Evolutionary conservation across 2,113 vertebrate genomes (phyloP).

Genomic region (Progne subis): DNA sequence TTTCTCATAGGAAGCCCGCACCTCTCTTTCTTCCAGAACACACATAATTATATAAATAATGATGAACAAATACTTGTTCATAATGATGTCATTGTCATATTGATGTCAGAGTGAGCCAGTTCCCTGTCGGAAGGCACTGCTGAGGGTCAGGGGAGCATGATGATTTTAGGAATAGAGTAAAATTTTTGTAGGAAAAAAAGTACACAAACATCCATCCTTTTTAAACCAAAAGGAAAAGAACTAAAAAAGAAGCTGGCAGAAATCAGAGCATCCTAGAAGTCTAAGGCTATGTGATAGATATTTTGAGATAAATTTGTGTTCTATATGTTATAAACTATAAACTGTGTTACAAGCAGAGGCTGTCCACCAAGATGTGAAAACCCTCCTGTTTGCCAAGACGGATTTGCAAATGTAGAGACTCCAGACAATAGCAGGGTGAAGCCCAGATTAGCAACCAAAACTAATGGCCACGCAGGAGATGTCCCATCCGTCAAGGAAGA

Average conservation of each 20-base stretch:
- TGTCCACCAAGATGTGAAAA: too few relatives aligned
- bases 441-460: too few relatives aligned
- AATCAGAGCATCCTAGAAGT: not conserved
- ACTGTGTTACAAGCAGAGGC: too few relatives aligned
- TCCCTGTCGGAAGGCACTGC: not conserved
- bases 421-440: too few relatives aligned
- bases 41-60: not conserved
- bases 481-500: too few relatives aligned
- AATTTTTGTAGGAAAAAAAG: not conserved
- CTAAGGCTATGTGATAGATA: not conserved
- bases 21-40: not conserved
- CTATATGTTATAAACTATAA: too few relatives aligned
- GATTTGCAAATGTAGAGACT: too few relatives aligned
- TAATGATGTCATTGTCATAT: too few relatives aligned
- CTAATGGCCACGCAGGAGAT: too few relatives aligned
- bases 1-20: not conserved
- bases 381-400: too few relatives aligned
- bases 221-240: not conserved
- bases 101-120: not conserved
- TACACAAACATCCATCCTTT: not conserved
- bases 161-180: not conserved
- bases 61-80: not conserved
- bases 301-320: too few relatives aligned
- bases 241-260: not conserved
- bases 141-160: not conserved